Evolutionary conservation across 2,888 invertebrate species (phyloP), one percentile per base, ranked within the genome.

Genomic region (Megalurothrips usitatus): DNA sequence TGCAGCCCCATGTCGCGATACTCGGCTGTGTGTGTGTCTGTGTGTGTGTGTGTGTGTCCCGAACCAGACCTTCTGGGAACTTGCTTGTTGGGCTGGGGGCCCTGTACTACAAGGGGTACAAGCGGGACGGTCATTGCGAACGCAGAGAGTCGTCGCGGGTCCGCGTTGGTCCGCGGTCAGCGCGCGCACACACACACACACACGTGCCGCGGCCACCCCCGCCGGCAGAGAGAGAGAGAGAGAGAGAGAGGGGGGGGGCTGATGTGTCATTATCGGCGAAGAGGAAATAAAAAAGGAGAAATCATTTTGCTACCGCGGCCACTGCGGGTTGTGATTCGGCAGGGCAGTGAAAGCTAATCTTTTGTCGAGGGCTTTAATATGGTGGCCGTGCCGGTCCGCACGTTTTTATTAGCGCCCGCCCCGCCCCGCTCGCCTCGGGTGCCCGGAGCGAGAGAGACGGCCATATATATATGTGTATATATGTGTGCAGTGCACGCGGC

Each of bases 331-430:
- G 68, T 75, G 68, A 75, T 75, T 75, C 26, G 68, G 68, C 68
- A n/a, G 68, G 23, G 68, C 68, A 75, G 68, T 75, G 68, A 75
- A 75, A 75, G 68, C 68, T 75, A 75, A 75, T 75, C 68, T 75
- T 75, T 75, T 75, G 68, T 75, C 26, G 68, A 75, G 68, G 68
- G 68, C 68, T 26, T 26, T 75, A 75, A 75, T 75, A 75, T 75
- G 68, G 68, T 75, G 26, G 68, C 26, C 68, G 9, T 12, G 68
- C 68, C 68, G 26, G 17, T 6, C 58, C 58, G 58, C 23, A 75
- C 68, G 68, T 75, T 75, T 58, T 75, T 75, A 75, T 75, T 23
- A 75, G 17, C 26, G 26, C 58, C 19, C 19, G 58, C 14, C 58
- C 19, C 19, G 58, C 14, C 34, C 34, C 34, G 34, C 6, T 43